A percentile compares a stretch with the other conserved stretches of the same genome.
Conservation (phyloP, 1,140 invertebrate species). For the Ooceraea biroi region DNA sequence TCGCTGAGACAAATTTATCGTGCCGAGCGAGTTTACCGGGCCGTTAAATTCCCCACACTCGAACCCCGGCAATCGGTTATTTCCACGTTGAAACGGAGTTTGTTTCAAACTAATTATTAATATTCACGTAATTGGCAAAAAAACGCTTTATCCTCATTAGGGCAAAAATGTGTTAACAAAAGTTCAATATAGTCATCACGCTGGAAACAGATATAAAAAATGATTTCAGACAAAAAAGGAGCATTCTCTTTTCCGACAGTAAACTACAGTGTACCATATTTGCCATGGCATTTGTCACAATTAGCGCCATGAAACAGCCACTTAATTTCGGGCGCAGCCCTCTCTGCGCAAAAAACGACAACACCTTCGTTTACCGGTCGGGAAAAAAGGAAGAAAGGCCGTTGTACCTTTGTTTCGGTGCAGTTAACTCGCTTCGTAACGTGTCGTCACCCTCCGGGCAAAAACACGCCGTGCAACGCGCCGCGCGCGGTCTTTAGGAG, state of each 20-base stretch:
- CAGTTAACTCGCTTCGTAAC: slow-evolving; percentile 50
- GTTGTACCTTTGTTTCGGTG: slow-evolving; percentile 63
- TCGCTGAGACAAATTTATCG: slow-evolving; percentile 30
- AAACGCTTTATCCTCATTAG: too few relatives aligned
- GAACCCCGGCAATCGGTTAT: background rate
- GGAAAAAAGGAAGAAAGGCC: slow-evolving; percentile 20
- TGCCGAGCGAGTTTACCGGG: slow-evolving; percentile 21
- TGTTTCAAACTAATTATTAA: slow-evolving; percentile 14
- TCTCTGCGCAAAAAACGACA: slow-evolving; percentile 16
- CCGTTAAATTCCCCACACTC: background rate
- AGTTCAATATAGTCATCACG: too few relatives aligned
- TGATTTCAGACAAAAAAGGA: background rate
- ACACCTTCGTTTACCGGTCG: slow-evolving; percentile 33
- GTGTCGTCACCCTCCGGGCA: slow-evolving; percentile 51
- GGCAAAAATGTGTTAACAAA: too few relatives aligned
- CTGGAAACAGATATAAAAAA: slow-evolving; percentile 14
- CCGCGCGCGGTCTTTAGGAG: slow-evolving; percentile 21
- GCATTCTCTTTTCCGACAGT: background rate
- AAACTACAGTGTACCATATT: slow-evolving; percentile 35
- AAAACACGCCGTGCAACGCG: too few relatives aligned
- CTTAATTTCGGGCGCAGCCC: slow-evolving; percentile 67
- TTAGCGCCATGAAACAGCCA: slow-evolving; percentile 76
- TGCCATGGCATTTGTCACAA: slow-evolving; percentile 73
- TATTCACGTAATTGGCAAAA: too few relatives aligned
- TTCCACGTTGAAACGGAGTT: background rate